Evolutionary conservation across 2,113 vertebrate genomes (phyloP).

Genomic region (Anser cygnoides): DNA sequence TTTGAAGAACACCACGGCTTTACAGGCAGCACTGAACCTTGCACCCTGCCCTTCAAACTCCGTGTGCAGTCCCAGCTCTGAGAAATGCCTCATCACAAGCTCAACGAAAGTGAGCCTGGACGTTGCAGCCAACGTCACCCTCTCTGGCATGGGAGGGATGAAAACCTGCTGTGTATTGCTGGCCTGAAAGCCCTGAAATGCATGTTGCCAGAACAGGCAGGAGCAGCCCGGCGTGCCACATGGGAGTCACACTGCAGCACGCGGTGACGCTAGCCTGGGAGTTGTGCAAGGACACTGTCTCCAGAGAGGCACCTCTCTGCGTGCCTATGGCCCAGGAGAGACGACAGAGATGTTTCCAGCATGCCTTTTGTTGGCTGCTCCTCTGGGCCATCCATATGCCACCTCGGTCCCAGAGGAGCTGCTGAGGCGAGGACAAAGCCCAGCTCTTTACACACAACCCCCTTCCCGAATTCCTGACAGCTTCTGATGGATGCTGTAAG

Average conservation of each 20-base stretch:
- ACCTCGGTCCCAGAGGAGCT: not conserved
- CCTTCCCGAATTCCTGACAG: not conserved
- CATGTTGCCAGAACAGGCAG: not conserved
- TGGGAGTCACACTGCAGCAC: not conserved
- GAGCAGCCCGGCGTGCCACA: fast-evolving
- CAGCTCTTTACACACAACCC: too few species aligned
- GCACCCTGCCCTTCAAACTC: not conserved
- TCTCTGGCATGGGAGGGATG: not conserved
- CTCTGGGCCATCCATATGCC: not conserved
- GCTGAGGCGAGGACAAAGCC: not conserved
- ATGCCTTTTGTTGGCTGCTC: not conserved
- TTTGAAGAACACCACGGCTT: not conserved
- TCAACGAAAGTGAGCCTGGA: not conserved
- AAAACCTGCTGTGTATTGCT: not conserved
- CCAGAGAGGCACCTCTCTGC: not conserved
- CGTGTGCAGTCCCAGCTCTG: not conserved
- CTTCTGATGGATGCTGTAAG: not conserved
- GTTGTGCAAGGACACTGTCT: not conserved
- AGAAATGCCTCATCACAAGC: not conserved
- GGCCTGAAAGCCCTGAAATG: not conserved
- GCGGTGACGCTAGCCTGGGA: not conserved
- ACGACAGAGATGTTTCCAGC: not conserved
- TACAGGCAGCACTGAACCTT: not conserved
- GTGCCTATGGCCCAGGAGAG: not conserved
- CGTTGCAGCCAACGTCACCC: not conserved